Evolutionary conservation across 2,113 vertebrate species (phyloP).

Genomic region (Deroptyus accipitrinus): DNA sequence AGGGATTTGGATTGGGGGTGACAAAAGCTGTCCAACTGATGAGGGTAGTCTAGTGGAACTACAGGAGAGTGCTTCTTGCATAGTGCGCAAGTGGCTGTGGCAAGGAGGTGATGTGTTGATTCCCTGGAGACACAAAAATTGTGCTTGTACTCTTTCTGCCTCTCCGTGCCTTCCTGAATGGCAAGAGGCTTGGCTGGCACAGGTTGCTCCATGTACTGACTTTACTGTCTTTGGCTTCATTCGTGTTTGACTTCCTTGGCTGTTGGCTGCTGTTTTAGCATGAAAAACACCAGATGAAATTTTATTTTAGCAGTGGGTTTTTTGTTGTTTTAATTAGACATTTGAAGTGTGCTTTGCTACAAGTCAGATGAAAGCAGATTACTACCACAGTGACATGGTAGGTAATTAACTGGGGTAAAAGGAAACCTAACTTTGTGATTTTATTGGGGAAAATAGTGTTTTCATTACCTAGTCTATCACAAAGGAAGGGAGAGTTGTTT

Average conservation of each 20-base stretch:
- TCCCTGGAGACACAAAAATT: not conserved
- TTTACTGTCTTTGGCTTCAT: not conserved
- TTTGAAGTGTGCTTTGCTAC: not conserved
- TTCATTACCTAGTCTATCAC: slow-evolving; percentile 30
- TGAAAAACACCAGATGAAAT: not conserved
- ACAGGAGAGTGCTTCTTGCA: not conserved
- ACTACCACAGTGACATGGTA: slow-evolving; percentile 11
- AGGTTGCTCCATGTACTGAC: not conserved
- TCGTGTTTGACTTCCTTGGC: not conserved
- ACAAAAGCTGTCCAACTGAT: not conserved
- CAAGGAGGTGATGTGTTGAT: not conserved
- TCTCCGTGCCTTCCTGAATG: not conserved
- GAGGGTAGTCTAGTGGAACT: not conserved
- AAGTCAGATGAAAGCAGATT: slow-evolving; percentile 41
- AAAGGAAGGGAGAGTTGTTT: slow-evolving; percentile 25
- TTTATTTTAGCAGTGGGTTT: slow-evolving; percentile 15
- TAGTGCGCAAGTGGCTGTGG: accelerated
- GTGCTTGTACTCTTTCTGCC: not conserved
- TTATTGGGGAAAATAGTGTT: slow-evolving; percentile 31
- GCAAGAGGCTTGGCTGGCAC: not conserved
- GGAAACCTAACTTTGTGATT: slow-evolving; percentile 5
- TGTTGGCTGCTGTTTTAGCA: not conserved
- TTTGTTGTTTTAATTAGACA: slow-evolving; percentile 47
- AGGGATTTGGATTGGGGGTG: not conserved
- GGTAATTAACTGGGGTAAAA: slow-evolving; percentile 45